These are phyloP conservation scores for Fregata magnificens DNA, from an alignment of 2,113 vertebrate species.

Conservation along the genomic window DNA sequence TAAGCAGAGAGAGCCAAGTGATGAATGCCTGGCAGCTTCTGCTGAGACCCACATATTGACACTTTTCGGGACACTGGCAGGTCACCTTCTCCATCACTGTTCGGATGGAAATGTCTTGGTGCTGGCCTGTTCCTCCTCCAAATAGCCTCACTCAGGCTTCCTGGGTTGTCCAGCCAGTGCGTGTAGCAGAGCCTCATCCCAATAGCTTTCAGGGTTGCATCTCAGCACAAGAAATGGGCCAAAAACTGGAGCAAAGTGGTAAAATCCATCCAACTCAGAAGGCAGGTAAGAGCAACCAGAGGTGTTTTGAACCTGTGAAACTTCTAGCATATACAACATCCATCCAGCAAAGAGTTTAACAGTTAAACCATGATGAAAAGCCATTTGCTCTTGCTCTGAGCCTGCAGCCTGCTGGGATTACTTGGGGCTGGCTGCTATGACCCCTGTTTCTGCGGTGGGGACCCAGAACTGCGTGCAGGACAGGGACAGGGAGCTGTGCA, in stretches of 20 bases:
- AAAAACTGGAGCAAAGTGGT: not conserved
- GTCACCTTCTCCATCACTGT: not conserved
- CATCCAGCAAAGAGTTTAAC: not conserved
- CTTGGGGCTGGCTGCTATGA: not conserved
- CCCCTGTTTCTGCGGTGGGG: rapidly evolving
- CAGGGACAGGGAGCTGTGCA: rapidly evolving
- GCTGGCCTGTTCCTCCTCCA: not conserved
- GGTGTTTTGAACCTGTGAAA: not conserved
- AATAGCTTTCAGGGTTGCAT: not conserved
- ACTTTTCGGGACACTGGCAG: not conserved
- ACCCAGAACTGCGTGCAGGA: not conserved
- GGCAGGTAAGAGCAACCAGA: not conserved
- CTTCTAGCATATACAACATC: not conserved
- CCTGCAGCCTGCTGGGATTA: not conserved
- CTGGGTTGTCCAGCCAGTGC: rapidly evolving
- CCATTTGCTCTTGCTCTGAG: not conserved
- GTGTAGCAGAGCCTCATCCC: not conserved
- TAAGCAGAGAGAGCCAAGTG: not conserved
- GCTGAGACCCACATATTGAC: not conserved
- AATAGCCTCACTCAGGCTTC: not conserved
- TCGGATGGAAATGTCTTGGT: not conserved
- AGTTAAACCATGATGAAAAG: not conserved
- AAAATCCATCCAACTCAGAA: not conserved
- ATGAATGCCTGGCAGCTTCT: not conserved
- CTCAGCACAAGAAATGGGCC: not conserved